Base-by-base conservation (phyloP, 1,140 invertebrate genomes). In the Leptinotarsa defecta region DNA sequence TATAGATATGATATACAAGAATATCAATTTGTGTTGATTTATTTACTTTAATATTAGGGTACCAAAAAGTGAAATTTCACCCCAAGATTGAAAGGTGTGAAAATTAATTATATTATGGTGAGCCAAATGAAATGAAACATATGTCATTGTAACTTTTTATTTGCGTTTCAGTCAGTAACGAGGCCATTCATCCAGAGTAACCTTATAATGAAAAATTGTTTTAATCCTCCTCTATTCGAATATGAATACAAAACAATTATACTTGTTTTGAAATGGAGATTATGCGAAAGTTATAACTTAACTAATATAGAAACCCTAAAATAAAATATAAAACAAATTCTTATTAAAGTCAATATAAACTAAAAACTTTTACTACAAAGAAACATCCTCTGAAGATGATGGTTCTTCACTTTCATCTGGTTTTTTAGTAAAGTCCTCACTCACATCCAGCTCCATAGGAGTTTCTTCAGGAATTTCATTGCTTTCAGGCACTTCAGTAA, bases 401-500 rank as follows among this genome's bases (percentile, higher is more conserved):
- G 70, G 61, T 34, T 78, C 76, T 43, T 78, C 63, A 34, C 34
- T 24, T 52, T 61, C 76, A 69, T 67, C n/a, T 20, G 75, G 48
- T 43, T 79, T 67, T 57, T 77, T 69, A 15, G 62, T 64, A 5
- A 13, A 48, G 3, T 72, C 75, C 20, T 65, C 43, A 5, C 6
- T 17, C n/a, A 34, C 52, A 69, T 76, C 73, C 4, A 80, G 68
- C 34, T 74, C 75, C 71, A 75, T 76, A 27, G n/a, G 76, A 13
- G 62, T 65, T 1, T 78, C 68, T 48, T 74, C 75, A 75, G 76
- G 48, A 62, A 65, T 77, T 34, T 83, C 78, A 13, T 86, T 85
- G n/a, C 87, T 86, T 3, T 86, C 86, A 0, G 86, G 86, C 0
- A 86, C 68, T 69, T 77, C 82, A 62, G 82, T 82, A 22, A 71